phyloP scores from a whole-genome alignment of 2,113 vertebrate species.

The Dipodomys spectabilis region DNA sequence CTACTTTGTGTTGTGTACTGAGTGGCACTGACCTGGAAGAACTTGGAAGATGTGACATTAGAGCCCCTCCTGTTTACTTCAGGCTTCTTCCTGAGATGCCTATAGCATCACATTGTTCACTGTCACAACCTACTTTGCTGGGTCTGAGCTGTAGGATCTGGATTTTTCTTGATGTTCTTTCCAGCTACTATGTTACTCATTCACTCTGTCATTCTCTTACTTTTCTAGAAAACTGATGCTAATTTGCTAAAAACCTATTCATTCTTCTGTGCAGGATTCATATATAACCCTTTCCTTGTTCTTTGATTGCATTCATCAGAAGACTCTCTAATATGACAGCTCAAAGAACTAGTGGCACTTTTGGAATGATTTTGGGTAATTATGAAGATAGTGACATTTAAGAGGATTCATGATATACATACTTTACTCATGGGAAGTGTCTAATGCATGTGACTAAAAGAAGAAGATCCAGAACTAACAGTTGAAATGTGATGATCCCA shows the following conservation, averaged over 20 bases:
- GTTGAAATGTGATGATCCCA: background rate
- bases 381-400: background rate
- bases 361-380: conserved; percentile 23
- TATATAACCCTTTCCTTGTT: background rate
- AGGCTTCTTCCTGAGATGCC: background rate
- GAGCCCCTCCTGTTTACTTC: background rate
- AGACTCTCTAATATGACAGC: background rate
- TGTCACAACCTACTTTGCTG: background rate
- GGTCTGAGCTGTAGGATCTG: background rate
- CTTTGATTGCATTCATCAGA: conserved; percentile 8
- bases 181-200: background rate
- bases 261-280: background rate
- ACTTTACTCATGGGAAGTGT: background rate
- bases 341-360: conserved; percentile 34
- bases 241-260: background rate
- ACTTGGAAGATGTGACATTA: background rate
- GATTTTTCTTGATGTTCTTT: conserved; percentile 31
- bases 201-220: background rate
- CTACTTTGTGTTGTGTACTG: background rate
- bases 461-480: background rate
- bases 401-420: background rate
- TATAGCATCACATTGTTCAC: background rate
- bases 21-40: background rate
- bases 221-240: background rate
- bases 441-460: background rate